Conservation (phyloP, 2,113 vertebrate genomes). For the Gorilla gorilla region DNA sequence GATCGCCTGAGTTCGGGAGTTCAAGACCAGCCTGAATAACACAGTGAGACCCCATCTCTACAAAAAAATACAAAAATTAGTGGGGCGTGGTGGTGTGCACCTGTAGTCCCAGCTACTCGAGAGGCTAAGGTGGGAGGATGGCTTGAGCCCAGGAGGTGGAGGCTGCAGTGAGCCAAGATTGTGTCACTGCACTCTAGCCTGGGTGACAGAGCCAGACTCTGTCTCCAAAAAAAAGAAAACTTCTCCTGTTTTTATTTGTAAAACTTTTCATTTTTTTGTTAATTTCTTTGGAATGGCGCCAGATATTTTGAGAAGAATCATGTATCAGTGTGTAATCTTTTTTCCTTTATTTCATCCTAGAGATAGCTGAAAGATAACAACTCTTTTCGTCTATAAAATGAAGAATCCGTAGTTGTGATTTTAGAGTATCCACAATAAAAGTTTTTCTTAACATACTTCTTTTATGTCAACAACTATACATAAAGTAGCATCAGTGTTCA, state of each 20-base stretch:
- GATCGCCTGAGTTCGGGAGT: no score
- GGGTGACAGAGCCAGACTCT: no score
- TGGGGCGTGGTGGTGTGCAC: no score
- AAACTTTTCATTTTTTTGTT: neutral
- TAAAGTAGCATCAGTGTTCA: neutral
- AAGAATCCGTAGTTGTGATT: neutral
- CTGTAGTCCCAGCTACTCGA: no score
- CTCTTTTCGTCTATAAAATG: neutral
- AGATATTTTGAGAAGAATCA: neutral
- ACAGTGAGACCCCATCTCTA: no score
- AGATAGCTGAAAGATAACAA: neutral
- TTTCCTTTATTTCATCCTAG: neutral
- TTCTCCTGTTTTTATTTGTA: neutral
- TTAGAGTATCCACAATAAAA: neutral
- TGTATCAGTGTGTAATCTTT: neutral
- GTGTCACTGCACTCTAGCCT: no score
- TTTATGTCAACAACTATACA: neutral
- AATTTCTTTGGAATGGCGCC: neutral
- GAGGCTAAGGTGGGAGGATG: no score
- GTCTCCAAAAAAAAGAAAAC: no score
- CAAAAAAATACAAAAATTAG: no score
- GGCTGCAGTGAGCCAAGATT: no score
- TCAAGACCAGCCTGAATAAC: no score
- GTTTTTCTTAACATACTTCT: neutral
- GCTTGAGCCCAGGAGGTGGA: no score